These are phyloP conservation scores for Andricus curvator DNA, from an alignment of 2,888 invertebrate species.

Conservation along the genomic window DNA sequence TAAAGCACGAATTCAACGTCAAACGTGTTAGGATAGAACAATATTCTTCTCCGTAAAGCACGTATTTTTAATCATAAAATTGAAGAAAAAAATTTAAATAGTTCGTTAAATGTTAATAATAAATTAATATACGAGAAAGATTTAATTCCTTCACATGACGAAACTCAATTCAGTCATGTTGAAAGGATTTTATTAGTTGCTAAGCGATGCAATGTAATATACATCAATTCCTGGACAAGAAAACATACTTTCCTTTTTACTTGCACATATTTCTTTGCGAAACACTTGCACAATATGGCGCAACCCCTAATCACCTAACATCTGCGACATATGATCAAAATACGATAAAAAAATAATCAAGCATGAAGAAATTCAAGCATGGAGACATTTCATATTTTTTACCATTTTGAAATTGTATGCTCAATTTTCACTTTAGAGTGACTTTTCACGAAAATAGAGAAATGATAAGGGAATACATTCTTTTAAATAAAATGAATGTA, in stretches of 20 bases:
- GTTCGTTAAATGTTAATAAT: not conserved
- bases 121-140: not conserved
- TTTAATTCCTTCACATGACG: not conserved
- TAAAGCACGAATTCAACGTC: not conserved
- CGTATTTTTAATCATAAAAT: not conserved
- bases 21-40: not conserved
- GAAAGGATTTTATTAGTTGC: constrained; percentile 14
- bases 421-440: no score
- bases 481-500: no score
- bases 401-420: no score
- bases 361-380: not conserved
- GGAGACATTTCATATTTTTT: no score
- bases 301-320: not conserved
- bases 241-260: constrained; percentile 7
- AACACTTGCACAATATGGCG: constrained; percentile 2
- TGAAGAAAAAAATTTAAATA: not conserved
- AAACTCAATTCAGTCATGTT: not conserved
- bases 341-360: not conserved
- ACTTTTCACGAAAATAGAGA: no score
- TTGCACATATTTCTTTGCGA: not conserved
- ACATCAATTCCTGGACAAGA: not conserved
- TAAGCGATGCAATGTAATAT: constrained; percentile 8
- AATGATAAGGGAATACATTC: no score
- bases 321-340: not conserved
- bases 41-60: not conserved